phyloP scores from a whole-genome alignment of 2,888 invertebrate genomes.

The Plagodis pulveraria region DNA sequence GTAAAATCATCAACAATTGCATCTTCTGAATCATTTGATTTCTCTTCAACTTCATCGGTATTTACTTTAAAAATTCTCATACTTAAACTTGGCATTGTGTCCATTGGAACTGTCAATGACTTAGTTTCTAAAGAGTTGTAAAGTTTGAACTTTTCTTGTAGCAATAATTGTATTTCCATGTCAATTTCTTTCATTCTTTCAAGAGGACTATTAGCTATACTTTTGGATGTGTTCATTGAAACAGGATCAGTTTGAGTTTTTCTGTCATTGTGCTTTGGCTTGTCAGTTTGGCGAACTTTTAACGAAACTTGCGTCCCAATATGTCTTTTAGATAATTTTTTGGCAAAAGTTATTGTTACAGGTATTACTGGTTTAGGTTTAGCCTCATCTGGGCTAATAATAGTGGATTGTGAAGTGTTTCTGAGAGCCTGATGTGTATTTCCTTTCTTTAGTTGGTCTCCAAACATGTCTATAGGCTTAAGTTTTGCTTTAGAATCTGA shows the following conservation, averaged over 20 bases:
- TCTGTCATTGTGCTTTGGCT: conserved; percentile 45
- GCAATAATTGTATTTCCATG: conserved; percentile 81
- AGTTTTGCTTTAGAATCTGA: conserved; percentile 63
- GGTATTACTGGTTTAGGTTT: conserved; percentile 45
- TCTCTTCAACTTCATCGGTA: conserved; percentile 45
- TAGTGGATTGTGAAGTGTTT: conserved; percentile 58
- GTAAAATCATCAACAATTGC: conserved; percentile 70
- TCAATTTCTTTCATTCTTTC: conserved; percentile 86
- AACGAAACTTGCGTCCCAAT: conserved; percentile 56
- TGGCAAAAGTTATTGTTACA: conserved; percentile 33
- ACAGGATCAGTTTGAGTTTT: conserved; percentile 62
- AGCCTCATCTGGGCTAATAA: conserved; percentile 38
- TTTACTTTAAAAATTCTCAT: conserved; percentile 73
- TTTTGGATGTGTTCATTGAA: conserved; percentile 6
- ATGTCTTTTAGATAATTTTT: conserved; percentile 50
- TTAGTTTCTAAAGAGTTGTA: conserved; percentile 80
- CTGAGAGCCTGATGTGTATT: conserved; percentile 61
- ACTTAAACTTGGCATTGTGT: conserved; percentile 63
- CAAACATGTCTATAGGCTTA: conserved; percentile 74
- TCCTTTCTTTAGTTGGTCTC: conserved; percentile 61
- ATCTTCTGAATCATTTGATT: conserved; percentile 48
- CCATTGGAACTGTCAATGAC: conserved; percentile 35
- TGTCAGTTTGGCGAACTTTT: conserved; percentile 60
- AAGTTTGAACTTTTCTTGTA: conserved; percentile 84
- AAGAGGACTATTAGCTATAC: conserved; percentile 54